Conservation (phyloP, 2,797 vertebrate genomes). For the Potorous gilbertii region DNA sequence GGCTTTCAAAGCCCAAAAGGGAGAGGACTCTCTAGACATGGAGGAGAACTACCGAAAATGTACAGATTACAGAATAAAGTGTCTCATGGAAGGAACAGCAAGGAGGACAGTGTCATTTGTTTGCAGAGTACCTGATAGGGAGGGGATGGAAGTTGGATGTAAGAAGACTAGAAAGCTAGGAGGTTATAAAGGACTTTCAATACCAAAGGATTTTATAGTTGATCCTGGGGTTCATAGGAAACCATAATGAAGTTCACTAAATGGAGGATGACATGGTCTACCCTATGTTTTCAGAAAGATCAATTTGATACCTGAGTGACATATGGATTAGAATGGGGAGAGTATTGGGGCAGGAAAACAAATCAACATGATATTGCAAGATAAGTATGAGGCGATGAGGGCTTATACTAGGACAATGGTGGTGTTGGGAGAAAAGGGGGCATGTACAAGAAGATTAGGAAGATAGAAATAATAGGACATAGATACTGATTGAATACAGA, state of each 20-base stretch:
- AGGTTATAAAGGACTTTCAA: background rate
- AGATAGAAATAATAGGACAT: background rate
- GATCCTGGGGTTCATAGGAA: background rate
- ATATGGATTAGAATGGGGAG: no score
- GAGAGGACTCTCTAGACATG: background rate
- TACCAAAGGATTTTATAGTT: background rate
- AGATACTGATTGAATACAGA: background rate
- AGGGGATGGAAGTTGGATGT: background rate
- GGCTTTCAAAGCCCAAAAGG: background rate
- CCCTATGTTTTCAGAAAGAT: background rate
- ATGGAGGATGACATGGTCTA: background rate
- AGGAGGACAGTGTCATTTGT: background rate
- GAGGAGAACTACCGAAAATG: background rate
- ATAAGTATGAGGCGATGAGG: background rate
- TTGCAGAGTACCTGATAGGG: background rate
- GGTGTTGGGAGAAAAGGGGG: background rate
- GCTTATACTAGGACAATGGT: background rate
- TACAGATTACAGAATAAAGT: background rate
- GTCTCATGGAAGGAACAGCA: background rate
- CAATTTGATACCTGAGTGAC: background rate
- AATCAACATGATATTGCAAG: background rate
- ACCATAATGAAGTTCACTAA: background rate
- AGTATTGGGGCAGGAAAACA: background rate
- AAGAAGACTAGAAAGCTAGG: background rate
- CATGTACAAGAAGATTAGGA: background rate